Evolutionary conservation across 2,113 vertebrate species (phyloP).

Genomic region (Muscicapa adusta): DNA sequence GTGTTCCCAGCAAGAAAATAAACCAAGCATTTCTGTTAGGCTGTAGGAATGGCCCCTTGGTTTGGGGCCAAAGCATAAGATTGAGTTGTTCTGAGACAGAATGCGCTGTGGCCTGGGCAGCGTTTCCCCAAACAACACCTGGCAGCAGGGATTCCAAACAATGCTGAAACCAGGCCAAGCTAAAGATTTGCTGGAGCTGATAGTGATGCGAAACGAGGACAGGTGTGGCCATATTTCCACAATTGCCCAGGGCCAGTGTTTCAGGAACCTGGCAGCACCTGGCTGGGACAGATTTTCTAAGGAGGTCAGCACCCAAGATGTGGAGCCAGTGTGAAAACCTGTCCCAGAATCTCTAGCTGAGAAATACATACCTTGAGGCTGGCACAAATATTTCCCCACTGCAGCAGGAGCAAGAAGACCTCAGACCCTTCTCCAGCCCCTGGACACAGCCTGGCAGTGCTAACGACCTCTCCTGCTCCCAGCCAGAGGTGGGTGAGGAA

Average conservation of each 20-base stretch:
- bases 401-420: background rate
- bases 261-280: conserved; percentile 7
- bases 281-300: conserved; percentile 8
- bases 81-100: background rate
- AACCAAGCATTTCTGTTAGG: background rate
- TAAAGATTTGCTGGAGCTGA: background rate
- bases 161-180: background rate
- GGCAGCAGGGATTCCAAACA: conserved; percentile 39
- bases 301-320: conserved; percentile 12
- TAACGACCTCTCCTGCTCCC: background rate
- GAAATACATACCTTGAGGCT: background rate
- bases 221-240: conserved; percentile 13
- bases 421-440: background rate
- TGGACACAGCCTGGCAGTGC: background rate
- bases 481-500: background rate
- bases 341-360: background rate
- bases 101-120: background rate
- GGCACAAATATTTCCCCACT: background rate
- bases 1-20: background rate
- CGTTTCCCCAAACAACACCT: conserved; percentile 51
- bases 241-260: background rate
- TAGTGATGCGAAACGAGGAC: background rate
- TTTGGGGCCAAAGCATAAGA: background rate
- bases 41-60: background rate
- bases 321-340: background rate